Base-by-base conservation (phyloP, 2,113 vertebrate genomes). In the Xenopus laevis region DNA sequence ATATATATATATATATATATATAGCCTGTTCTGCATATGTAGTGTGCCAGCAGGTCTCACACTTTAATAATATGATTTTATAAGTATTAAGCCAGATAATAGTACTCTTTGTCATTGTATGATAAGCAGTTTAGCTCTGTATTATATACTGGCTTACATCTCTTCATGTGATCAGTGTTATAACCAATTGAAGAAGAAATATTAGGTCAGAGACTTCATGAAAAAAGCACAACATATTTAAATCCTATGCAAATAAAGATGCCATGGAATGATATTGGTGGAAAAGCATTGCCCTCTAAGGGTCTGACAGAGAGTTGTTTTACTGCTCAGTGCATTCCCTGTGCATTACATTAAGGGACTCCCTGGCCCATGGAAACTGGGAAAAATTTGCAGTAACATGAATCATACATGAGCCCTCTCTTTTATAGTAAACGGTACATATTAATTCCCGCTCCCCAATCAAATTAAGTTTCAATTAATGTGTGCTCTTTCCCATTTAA, bases 221-320 rank as follows among this genome's bases (percentile, higher is more conserved):
- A 57, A 65, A 61, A 67, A 62, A 70, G 67, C 74, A 57, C 66
- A 76, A 68, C 74, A 68, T 33, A 76, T 76, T 76, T 70, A 70
- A 70, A 76, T 76, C 59, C 67, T 64, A 70, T 76, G 74, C 74
- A 76, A 76, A 76, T 76, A 76, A 45, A 57, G 20, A 64, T 44
- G 74, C 59, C 74, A 45, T 58, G 9, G 27, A n/a, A 30, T 18
- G 47, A 70, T 44, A 76, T 64, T 57, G 61, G 66, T 76, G 67
- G 66, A 57, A 76, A 70, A 76, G 58, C 74, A 76, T 68, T 76
- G 74, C 74, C 74, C 74, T 76, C 74, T 76, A 70, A 64, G 74
- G 74, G 74, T 30, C 15, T 55, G 17, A n/a, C 53, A 55, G 53
- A 55, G 53, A 55, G 53, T 55, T 55, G 53, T 55, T 55, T 55